Conservation (phyloP, 2,797 vertebrate species). For the Coilia nasus region DNA sequence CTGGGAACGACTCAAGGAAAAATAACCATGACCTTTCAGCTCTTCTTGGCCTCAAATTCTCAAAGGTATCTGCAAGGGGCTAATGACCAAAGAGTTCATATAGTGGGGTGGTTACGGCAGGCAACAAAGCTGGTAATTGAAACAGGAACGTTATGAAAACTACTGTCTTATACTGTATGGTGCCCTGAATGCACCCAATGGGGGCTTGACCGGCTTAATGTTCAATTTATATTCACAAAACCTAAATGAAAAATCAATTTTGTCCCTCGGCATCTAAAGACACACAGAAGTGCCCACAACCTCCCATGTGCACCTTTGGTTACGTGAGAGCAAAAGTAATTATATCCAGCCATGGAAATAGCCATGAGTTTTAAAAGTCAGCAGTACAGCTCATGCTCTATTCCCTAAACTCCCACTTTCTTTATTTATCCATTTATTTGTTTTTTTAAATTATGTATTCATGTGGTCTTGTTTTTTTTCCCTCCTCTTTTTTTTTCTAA, state of each 20-base stretch:
- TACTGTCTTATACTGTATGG: background rate
- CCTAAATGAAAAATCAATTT: conserved; percentile 25
- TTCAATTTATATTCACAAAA: conserved; percentile 27
- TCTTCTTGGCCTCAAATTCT: background rate
- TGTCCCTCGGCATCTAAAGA: conserved; percentile 6
- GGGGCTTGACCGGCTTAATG: conserved; percentile 21
- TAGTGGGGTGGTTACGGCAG: background rate
- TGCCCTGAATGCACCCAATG: background rate
- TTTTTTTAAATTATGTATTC: too few relatives aligned
- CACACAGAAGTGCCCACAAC: background rate
- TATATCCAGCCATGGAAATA: conserved; percentile 6
- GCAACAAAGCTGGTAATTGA: conserved; percentile 10
- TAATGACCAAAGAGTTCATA: background rate
- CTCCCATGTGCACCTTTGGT: background rate
- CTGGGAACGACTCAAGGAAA: background rate
- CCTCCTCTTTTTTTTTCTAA: background rate
- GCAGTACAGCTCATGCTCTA: background rate
- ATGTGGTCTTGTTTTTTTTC: background rate
- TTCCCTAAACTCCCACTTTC: background rate
- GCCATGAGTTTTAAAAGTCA: background rate
- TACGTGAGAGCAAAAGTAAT: background rate
- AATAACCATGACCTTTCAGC: conserved; percentile 8
- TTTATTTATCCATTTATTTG: background rate
- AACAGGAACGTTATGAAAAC: conserved; percentile 19
- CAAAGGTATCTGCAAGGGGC: background rate